phyloP scores from a whole-genome alignment of 2,797 vertebrate species.

The Pseudomugil tenellus region DNA sequence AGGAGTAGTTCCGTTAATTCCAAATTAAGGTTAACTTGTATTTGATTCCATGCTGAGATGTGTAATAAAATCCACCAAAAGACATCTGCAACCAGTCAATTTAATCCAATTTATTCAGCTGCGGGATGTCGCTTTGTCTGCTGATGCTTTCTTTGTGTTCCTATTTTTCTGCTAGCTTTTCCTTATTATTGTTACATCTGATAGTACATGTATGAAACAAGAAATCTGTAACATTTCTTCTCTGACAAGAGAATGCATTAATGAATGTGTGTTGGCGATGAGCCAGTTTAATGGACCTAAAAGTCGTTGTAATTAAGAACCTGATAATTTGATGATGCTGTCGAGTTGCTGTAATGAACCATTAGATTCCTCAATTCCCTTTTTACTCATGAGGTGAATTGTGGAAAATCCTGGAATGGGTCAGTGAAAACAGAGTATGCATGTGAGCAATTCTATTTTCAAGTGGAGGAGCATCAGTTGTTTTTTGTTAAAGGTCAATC shows the following conservation, averaged over 20 bases:
- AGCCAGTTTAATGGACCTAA: conserved; percentile 42
- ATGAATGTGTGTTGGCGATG: conserved; percentile 23
- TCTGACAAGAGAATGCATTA: conserved; percentile 5
- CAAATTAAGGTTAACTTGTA: conserved; percentile 45
- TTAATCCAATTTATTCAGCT: conserved; percentile 73
- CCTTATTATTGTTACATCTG: conserved; percentile 1
- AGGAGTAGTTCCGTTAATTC: conserved; percentile 9
- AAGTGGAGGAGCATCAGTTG: background rate
- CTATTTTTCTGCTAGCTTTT: background rate
- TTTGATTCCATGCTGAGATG: conserved; percentile 53
- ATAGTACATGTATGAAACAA: conserved; percentile 3
- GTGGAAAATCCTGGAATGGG: conserved; percentile 18
- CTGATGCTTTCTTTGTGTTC: conserved; percentile 6
- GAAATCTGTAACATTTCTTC: background rate
- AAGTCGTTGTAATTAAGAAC: conserved; percentile 47
- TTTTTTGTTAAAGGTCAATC: background rate
- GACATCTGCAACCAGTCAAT: conserved; percentile 69
- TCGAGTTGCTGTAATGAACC: conserved; percentile 29
- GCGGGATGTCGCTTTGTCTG: conserved; percentile 48
- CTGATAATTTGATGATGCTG: conserved; percentile 42
- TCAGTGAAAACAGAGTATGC: background rate
- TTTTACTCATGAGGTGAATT: conserved; percentile 42
- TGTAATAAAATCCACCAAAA: conserved; percentile 75
- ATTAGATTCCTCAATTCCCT: conserved; percentile 25
- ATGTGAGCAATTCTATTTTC: background rate